A percentile compares a stretch with the other conserved stretches of the same genome.
phyloP scores from a whole-genome alignment of 2,888 invertebrate species.

The Lasioglossum figueresi region DNA sequence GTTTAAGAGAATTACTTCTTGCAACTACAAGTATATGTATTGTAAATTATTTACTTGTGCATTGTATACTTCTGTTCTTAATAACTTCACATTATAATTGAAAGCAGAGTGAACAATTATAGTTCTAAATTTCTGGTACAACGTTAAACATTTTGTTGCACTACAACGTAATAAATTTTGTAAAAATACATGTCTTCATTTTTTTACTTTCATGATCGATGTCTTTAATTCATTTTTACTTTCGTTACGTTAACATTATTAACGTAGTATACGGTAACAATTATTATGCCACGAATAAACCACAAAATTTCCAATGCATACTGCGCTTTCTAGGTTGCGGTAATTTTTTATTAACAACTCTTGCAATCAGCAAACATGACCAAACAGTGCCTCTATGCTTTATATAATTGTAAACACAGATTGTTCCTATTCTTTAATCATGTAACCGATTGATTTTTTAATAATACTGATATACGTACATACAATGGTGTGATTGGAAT shows the following conservation, averaged over 20 bases:
- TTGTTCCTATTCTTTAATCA: slow-evolving; percentile 62
- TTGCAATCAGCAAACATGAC: slow-evolving; percentile 55
- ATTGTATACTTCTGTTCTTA: neutral
- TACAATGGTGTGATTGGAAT: slow-evolving; percentile 46
- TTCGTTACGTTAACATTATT: neutral
- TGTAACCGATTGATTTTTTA: slow-evolving; percentile 37
- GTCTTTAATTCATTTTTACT: neutral
- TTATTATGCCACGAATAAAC: neutral
- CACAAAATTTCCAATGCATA: slow-evolving; percentile 15
- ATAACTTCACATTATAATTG: neutral
- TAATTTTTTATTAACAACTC: slow-evolving; percentile 31
- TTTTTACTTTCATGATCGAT: neutral
- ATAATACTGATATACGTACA: slow-evolving; percentile 46
- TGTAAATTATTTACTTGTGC: neutral
- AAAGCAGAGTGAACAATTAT: neutral
- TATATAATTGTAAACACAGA: slow-evolving; percentile 44
- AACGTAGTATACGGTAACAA: neutral
- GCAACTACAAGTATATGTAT: neutral
- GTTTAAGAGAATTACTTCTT: neutral
- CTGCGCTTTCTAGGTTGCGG: slow-evolving; percentile 23
- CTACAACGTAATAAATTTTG: neutral
- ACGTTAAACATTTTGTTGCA: neutral
- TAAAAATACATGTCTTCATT: slow-evolving; percentile 9
- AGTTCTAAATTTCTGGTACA: neutral
- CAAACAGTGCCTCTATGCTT: slow-evolving; percentile 70